Conservation (phyloP, 2,113 vertebrate genomes). For the Vidua chalybeata region DNA sequence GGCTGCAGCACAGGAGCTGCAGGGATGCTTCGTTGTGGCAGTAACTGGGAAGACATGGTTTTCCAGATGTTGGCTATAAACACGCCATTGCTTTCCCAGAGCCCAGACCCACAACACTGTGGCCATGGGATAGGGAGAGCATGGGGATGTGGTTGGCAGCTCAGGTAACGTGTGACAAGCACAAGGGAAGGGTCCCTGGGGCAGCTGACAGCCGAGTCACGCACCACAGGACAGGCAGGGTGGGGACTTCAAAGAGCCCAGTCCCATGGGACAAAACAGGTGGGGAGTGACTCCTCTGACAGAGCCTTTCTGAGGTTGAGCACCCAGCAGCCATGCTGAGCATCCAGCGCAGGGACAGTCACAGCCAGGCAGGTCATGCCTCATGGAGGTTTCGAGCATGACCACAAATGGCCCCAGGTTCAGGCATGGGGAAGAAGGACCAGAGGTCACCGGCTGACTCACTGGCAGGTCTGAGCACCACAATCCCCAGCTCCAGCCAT, state of each 20-base stretch:
- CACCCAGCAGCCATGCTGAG: not conserved
- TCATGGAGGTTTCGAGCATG: fast-evolving
- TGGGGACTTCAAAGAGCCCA: not conserved
- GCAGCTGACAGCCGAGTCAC: not conserved
- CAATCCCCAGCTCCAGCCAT: fast-evolving
- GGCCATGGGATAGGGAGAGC: fast-evolving
- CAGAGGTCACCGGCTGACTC: not conserved
- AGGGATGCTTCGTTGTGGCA: fast-evolving
- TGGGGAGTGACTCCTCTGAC: not conserved
- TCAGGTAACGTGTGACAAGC: fast-evolving
- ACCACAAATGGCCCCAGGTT: not conserved
- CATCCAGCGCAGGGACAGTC: not conserved
- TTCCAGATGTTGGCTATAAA: not conserved
- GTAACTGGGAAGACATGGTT: fast-evolving
- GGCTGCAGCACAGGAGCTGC: not conserved
- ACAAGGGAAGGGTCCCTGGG: not conserved
- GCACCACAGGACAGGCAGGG: not conserved
- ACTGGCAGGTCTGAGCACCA: not conserved
- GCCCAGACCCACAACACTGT: not conserved
- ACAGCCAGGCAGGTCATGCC: not conserved
- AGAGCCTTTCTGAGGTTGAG: not conserved
- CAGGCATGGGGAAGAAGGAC: not conserved
- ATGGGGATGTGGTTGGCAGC: not conserved
- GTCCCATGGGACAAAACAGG: not conserved
- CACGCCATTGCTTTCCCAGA: not conserved